phyloP scores from a whole-genome alignment of 2,113 vertebrate genomes.

The Lepus americanus region DNA sequence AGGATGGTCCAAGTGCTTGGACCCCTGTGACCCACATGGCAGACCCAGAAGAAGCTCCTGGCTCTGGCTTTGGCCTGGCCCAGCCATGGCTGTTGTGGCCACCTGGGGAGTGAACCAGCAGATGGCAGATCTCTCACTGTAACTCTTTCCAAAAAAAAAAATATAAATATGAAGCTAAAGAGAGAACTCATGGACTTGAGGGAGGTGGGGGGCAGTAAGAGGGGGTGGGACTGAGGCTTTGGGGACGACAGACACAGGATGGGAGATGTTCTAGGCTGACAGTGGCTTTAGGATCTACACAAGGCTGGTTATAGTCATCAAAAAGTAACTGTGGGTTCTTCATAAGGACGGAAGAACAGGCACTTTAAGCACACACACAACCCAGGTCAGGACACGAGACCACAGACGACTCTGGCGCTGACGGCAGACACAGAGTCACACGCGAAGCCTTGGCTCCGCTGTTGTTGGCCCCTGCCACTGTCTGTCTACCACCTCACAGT shows the following conservation, averaged over 20 bases:
- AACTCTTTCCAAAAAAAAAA: no score
- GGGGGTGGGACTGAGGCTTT: not conserved
- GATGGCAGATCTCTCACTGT: no score
- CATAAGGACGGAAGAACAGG: not conserved
- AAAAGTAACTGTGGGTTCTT: not conserved
- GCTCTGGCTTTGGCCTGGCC: no score
- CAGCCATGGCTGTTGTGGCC: no score
- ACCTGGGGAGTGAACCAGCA: no score
- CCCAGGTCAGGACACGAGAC: not conserved
- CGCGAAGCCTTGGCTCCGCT: not conserved
- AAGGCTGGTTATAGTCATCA: not conserved
- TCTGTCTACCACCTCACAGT: not conserved
- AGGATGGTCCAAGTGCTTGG: no score
- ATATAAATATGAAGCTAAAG: no score
- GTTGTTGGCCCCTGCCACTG: no score
- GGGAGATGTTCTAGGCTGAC: not conserved
- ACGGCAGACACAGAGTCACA: not conserved
- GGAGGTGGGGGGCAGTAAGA: rapidly evolving
- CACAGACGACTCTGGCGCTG: not conserved
- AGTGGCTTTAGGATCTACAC: not conserved
- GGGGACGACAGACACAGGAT: not conserved
- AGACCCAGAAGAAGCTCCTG: no score
- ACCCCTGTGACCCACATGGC: no score
- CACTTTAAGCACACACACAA: not conserved
- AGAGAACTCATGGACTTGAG: rapidly evolving